These are phyloP conservation scores for Cromileptes altivelis DNA, from an alignment of 2,113 vertebrate genomes.

Conservation along the genomic window DNA sequence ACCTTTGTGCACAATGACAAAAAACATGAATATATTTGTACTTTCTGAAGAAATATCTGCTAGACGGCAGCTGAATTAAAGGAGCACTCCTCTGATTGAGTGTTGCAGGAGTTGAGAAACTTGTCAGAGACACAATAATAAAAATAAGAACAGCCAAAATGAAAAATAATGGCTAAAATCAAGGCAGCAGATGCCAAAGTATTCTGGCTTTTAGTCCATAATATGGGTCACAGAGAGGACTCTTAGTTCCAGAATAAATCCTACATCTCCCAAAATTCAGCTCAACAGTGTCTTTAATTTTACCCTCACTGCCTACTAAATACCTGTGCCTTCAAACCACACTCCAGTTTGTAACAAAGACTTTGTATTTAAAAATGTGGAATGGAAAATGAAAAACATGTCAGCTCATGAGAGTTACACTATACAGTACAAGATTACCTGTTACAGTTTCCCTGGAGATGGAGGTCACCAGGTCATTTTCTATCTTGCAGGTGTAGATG, in stretches of 20 bases:
- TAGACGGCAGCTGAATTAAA: background rate
- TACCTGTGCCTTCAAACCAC: background rate
- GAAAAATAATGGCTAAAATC: too few species aligned
- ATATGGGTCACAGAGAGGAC: too few species aligned
- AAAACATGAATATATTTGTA: background rate
- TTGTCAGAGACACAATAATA: too few species aligned
- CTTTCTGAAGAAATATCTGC: background rate
- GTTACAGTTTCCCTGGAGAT: constrained; percentile 34
- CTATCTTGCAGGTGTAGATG: constrained; percentile 56
- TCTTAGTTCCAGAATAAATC: too few species aligned
- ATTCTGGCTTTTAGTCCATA: too few species aligned
- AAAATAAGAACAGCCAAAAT: too few species aligned
- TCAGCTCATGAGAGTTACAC: background rate
- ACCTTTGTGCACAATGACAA: background rate
- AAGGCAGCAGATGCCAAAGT: too few species aligned
- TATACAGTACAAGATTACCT: constrained; percentile 40
- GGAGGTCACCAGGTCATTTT: constrained; percentile 46
- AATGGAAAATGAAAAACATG: too few species aligned
- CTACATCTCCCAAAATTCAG: background rate
- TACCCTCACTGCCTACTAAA: background rate
- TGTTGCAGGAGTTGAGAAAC: background rate
- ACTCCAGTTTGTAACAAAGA: too few species aligned
- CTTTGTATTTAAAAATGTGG: background rate
- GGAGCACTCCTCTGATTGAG: background rate
- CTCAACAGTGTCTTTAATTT: background rate